Evolutionary conservation across 2,888 invertebrate genomes (phyloP), one percentile per base, ranked within the genome.

Genomic region (Dicroscelio sp.): DNA sequence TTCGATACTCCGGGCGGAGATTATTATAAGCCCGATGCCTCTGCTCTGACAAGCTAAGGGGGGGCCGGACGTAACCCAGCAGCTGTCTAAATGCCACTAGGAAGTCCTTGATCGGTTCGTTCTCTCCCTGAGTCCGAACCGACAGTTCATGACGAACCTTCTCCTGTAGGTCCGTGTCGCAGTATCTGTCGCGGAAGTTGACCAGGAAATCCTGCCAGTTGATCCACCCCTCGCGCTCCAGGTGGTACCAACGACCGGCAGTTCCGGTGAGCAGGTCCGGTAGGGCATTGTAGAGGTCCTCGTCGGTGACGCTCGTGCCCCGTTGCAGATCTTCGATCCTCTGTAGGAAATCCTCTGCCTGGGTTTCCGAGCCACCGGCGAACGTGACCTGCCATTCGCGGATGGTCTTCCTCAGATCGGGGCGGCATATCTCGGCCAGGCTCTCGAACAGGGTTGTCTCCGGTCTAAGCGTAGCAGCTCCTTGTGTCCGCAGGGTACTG

Each of bases 261-360:
- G 23, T 43, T 1, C 71, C 73, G 10, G 33, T 25, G 3, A 83
- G n/a, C 20, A 83, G 27, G 23, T 43, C 58, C 2, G 83, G 71
- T 30, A 83, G 58, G 4, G 83, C 83, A 25, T 30, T n/a, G 31
- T 73, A 35, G 2, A 83, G 14, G 20, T 73, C 73, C 23, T 12
- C 25, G 4, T 73, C 58, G 8, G 83, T 55, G 20, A 83, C n/a
- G 2, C 14, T 20, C 27, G 60, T 83, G 27, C 60, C 63, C 38
- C 38, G 6, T 12, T n/a, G n/a, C n/a, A n/a, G n/a, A n/a, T n/a
- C n/a, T n/a, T n/a, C n/a, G n/a, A n/a, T n/a, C n/a, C n/a, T n/a
- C n/a, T n/a, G n/a, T n/a, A 38, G 38, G 38, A 38, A 38, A 6
- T 38, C 38, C 6, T 38, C 38, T 38, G 38, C 38, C 8, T 12